Base-by-base conservation (phyloP, 2,113 vertebrate species). In the Osmerus eperlanus region DNA sequence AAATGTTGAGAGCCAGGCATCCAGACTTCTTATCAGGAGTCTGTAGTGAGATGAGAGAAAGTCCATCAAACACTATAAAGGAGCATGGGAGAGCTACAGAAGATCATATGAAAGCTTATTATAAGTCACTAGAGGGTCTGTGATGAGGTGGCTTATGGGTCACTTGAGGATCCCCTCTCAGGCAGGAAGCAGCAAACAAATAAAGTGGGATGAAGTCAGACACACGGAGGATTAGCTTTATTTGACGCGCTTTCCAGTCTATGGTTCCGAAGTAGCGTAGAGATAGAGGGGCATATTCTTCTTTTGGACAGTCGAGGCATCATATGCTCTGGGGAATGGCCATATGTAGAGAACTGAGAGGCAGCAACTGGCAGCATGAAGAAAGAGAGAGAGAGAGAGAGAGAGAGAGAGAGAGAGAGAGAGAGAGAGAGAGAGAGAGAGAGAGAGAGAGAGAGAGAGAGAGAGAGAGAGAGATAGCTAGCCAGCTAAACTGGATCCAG, bases 201-300 rank as follows among this genome's bases (percentile, higher is more conserved):
- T 88, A 81, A 91, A 88, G 86, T 83, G 79, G 88, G 84, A 86
- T 87, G 86, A 90, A 83, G 78, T 80, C 81, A 73, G 6, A 29
- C 79, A 87, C 83, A 87, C 68, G 81, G 83, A 81, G 85, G 90
- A 91, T 82, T 90, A 88, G 79, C 81, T 88, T 89, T 75, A 81
- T 76, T 67, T 78, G 75, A 71, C 72, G 59, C 64, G 76, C 69
- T 83, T 41, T 65, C 70, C 23, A 80, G 66, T 65, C 77, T 53
- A 32, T 55, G 60, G 67, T 75, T 75, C 21, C 18, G 16, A n/a
- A 13, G 56, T 21, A 21, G 23, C 7, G 4, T 21, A 41, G 67
- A 70, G 75, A 70, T 71, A 71, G 29, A 8, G 8, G n/a, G 72
- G 78, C 74, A 70, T 70, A 76, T 73, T 52, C 41, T 18, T 69